A percentile compares a stretch with the other conserved stretches of the same genome.
phyloP scores from a whole-genome alignment of 2,113 vertebrate species.

The Cnemophilus loriae region DNA sequence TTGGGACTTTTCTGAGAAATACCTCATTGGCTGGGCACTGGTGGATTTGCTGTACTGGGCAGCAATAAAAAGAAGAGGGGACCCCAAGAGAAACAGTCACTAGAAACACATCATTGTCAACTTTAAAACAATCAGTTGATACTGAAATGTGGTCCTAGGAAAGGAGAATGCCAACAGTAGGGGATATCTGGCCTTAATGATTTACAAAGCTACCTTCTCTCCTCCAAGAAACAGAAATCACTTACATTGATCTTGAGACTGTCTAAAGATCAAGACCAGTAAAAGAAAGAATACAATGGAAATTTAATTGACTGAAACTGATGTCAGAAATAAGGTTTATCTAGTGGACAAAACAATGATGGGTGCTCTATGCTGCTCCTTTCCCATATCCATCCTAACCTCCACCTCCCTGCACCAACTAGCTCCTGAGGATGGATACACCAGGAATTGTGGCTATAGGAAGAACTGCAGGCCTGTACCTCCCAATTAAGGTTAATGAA shows the following conservation, averaged over 20 bases:
- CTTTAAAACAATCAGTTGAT: neutral
- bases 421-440: neutral
- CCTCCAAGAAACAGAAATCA: neutral
- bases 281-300: neutral
- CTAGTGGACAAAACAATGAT: neutral
- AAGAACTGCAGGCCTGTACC: neutral
- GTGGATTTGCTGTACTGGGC: neutral
- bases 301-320: neutral
- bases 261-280: neutral
- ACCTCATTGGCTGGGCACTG: neutral
- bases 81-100: neutral
- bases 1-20: neutral
- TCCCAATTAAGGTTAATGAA: neutral
- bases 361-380: neutral
- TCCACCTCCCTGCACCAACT: neutral
- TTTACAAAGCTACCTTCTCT: neutral
- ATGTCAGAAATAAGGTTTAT: neutral
- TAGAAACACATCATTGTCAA: neutral
- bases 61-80: neutral
- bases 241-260: neutral
- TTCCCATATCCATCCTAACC: neutral
- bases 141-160: neutral
- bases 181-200: neutral
- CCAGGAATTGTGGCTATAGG: accelerated
- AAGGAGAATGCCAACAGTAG: neutral